phyloP scores from a whole-genome alignment of 30 jellyfish, hydroid and myxozoan species.

The Aurelia coerulea region DNA sequence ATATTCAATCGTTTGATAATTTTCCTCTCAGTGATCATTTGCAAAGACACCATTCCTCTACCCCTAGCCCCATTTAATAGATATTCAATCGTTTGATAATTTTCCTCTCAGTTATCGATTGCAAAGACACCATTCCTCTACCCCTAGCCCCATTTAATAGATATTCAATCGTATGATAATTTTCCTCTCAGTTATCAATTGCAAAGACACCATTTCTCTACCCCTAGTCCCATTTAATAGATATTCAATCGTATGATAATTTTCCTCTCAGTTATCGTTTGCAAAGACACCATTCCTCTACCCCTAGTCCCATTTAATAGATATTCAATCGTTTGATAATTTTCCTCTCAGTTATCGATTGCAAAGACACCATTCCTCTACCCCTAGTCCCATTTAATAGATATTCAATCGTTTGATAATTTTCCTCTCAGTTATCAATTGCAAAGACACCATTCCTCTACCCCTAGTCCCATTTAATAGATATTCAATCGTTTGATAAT shows the following conservation, averaged over 20 bases:
- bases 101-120: slow-evolving; percentile 51
- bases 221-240: no score
- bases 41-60: slow-evolving; percentile 1
- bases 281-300: slow-evolving; percentile 1
- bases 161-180: not conserved
- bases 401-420: not conserved
- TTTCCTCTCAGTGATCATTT: not conserved
- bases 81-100: not conserved
- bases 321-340: not conserved
- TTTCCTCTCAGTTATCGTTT: not conserved
- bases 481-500: not conserved
- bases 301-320: no score
- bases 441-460: not conserved
- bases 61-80: no score
- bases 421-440: slow-evolving; percentile 52
- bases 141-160: no score
- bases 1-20: not conserved
- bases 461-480: no score
- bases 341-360: slow-evolving; percentile 51
- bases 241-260: not conserved
- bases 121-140: not conserved
- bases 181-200: slow-evolving; percentile 52
- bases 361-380: not conserved
- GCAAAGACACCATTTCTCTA: not conserved
- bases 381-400: no score